Base-by-base conservation (phyloP, 2,888 invertebrate species). In the Helobdella robusta region DNA sequence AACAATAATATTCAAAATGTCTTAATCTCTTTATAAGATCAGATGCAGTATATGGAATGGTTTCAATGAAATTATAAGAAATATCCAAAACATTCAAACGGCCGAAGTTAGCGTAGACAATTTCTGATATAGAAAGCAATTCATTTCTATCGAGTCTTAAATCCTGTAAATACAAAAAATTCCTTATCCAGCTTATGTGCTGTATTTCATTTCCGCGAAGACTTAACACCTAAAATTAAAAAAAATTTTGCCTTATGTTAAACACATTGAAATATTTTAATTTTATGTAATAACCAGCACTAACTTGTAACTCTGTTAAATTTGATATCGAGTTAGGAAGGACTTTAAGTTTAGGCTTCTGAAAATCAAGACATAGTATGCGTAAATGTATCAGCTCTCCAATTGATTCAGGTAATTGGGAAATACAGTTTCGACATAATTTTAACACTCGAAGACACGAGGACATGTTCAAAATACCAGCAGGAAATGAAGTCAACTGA, bases 1-100 rank as follows among this genome's bases (percentile, higher is more conserved):
- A 20, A 40, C 60, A 60, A 25, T 35, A 59, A 60, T 48, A 65
- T n/a, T 65, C 65, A 32, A 65, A 65, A 11, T 34, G 50, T 34
- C n/a, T 35, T 8, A 65, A 40, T 34, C 52, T 50, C 18, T 48
- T 35, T 20, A 65, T 30, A 25, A 60, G 25, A 25, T 40, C 46
- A 25, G 25, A 15, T 5, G 48, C 48, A 11, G 32, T 28, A 15
- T 48, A 18, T n/a, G 65, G 65, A 32, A 65, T 32, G 25, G 20
- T 28, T 28, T 60, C 40, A 60, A 65, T 59, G 32, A 25, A 50
- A 44, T 65, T 65, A 44, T 65, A 60, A 5, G 60, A 60, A 35
- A 65, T 60, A 40, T 65, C 65, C 1, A 65, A 35, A n/a, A 44
- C 32, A 4, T 30, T 59, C 15, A 65, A 36, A 30, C 52, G 25